Conservation (phyloP, 2,113 vertebrate genomes). For the Seriola aureovittata region DNA sequence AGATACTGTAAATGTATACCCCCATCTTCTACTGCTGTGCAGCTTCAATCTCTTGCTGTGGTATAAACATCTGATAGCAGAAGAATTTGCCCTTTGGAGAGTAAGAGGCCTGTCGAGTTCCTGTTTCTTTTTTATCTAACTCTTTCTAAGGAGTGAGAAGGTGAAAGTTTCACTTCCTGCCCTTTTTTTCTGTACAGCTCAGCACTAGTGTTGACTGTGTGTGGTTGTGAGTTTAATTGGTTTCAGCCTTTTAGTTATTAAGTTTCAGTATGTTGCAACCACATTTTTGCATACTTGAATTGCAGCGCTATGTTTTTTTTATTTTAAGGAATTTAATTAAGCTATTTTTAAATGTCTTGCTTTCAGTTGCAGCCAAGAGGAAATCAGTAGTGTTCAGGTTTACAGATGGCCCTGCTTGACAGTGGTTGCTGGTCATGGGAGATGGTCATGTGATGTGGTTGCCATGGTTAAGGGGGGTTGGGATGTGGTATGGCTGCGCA, state of each 20-base stretch:
- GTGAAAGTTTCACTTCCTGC: conserved; percentile 75
- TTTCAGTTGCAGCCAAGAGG: conserved; percentile 28
- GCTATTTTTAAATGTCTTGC: neutral
- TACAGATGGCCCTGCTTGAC: conserved; percentile 51
- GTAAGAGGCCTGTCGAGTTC: conserved; percentile 44
- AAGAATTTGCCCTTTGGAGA: conserved; percentile 76
- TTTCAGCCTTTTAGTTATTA: neutral
- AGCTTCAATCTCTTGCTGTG: conserved; percentile 65
- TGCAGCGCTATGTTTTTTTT: neutral
- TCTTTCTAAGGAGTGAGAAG: conserved; percentile 42
- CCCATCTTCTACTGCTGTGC: conserved; percentile 24
- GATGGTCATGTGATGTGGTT: conserved; percentile 80
- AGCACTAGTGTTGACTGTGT: neutral
- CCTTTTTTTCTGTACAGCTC: conserved; percentile 12
- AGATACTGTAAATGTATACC: conserved; percentile 68
- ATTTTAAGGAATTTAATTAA: neutral
- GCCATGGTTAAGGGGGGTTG: conserved; percentile 74
- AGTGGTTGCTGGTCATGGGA: conserved; percentile 70
- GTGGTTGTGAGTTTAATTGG: neutral
- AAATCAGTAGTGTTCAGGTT: conserved; percentile 44
- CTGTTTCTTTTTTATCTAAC: conserved; percentile 61
- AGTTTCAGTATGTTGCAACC: neutral
- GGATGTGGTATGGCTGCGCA: conserved; percentile 68
- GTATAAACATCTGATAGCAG: conserved; percentile 75
- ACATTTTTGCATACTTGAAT: neutral